Conservation (phyloP, 2,113 vertebrate species). For the Fregata magnificens region DNA sequence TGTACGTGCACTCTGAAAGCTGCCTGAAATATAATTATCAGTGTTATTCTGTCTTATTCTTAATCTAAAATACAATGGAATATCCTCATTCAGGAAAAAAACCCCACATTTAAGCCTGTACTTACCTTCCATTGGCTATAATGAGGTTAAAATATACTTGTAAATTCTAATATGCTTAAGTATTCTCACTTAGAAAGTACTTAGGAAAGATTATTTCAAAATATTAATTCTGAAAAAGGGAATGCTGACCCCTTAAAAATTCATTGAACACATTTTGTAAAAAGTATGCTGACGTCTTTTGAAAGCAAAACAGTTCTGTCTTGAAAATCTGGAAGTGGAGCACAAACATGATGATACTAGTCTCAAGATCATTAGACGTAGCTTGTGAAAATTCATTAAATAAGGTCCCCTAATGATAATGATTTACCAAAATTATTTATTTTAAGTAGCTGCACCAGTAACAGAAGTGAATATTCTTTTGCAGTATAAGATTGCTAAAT, state of each 20-base stretch:
- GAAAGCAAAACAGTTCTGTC: neutral
- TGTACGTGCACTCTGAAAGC: neutral
- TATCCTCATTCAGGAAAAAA: neutral
- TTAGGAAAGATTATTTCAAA: neutral
- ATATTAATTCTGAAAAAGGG: neutral
- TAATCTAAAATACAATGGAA: neutral
- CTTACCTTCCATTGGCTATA: neutral
- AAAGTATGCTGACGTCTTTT: neutral
- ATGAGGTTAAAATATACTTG: neutral
- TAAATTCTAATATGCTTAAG: neutral
- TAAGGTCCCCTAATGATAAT: neutral
- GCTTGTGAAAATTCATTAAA: neutral
- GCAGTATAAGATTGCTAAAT: neutral
- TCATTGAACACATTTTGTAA: neutral
- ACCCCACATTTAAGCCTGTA: neutral
- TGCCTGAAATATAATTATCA: neutral
- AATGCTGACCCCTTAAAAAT: neutral
- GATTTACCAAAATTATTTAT: neutral
- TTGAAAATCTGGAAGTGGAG: neutral
- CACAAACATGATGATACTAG: neutral
- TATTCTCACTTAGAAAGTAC: neutral
- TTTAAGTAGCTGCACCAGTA: slow-evolving; percentile 6
- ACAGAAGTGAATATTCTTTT: neutral
- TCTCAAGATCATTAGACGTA: neutral
- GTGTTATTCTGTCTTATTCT: neutral